A percentile compares a stretch with the other conserved stretches of the same genome.
These are phyloP conservation scores for Cenopis cana DNA, from an alignment of 2,888 invertebrate species.

Conservation along the genomic window DNA sequence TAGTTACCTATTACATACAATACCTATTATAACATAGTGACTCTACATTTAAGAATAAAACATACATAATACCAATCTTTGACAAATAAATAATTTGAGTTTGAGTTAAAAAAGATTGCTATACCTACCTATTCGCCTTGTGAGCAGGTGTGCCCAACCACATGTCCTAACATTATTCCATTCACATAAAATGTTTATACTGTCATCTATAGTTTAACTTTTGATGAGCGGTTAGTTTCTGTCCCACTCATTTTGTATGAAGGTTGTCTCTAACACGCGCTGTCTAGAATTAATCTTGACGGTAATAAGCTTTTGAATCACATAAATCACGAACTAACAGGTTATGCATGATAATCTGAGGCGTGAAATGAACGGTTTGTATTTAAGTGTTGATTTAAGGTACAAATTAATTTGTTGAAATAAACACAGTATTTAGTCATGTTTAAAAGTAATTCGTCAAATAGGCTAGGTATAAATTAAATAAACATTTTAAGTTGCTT, in stretches of 20 bases:
- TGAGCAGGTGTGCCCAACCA: conserved; percentile 63
- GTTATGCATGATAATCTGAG: conserved; percentile 1
- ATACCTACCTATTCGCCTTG: conserved; percentile 52
- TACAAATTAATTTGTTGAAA: not conserved
- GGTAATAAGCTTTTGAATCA: conserved; percentile 34
- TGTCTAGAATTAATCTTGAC: conserved; percentile 27
- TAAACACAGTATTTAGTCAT: not conserved
- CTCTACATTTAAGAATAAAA: too few relatives aligned
- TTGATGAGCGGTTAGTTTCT: conserved; percentile 61
- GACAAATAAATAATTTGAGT: too few relatives aligned
- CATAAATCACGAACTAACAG: conserved; percentile 25
- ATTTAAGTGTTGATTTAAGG: not conserved
- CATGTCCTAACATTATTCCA: conserved; percentile 51
- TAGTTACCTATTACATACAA: too few relatives aligned
- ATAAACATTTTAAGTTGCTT: conserved; percentile 3
- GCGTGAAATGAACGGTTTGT: conserved; percentile 17
- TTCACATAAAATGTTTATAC: conserved; percentile 49
- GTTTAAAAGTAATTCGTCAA: not conserved
- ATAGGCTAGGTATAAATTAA: not conserved
- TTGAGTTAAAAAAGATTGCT: conserved; percentile 52
- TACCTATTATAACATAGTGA: too few relatives aligned
- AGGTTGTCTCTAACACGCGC: conserved; percentile 61
- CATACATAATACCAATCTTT: too few relatives aligned
- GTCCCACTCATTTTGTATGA: conserved; percentile 56
- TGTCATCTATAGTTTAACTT: conserved; percentile 57